Evolutionary conservation across 1,140 invertebrate species (phyloP).

Genomic region (Drosophila bifasciata): DNA sequence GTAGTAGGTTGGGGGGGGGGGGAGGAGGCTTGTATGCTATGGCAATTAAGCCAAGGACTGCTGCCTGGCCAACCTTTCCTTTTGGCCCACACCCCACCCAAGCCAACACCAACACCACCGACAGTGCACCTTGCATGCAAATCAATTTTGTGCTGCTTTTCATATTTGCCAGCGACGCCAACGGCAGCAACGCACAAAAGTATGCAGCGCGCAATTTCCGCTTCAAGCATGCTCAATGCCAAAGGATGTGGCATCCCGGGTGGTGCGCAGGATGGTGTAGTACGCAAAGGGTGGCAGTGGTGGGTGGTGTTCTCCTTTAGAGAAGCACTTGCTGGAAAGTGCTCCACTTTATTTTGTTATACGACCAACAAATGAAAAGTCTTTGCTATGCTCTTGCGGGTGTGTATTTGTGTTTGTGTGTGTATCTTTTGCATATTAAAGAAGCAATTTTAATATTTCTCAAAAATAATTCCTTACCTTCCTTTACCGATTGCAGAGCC

Average conservation of each 20-base stretch:
- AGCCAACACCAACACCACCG: background rate
- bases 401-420: background rate
- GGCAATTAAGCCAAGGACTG: constrained; percentile 57
- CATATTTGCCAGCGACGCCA: constrained; percentile 67
- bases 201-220: constrained; percentile 77
- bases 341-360: constrained; percentile 53
- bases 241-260: no score
- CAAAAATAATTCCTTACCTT: constrained; percentile 70
- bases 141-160: constrained; percentile 73
- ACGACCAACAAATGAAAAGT: constrained; percentile 47
- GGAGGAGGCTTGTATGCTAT: constrained; percentile 4
- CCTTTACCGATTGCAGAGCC: constrained; percentile 86
- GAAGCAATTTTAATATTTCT: constrained; percentile 28
- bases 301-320: constrained; percentile 9
- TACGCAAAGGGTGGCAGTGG: background rate
- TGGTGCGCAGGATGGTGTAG: background rate
- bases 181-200: constrained; percentile 68
- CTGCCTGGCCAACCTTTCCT: constrained; percentile 64
- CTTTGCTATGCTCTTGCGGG: constrained; percentile 1
- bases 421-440: constrained; percentile 20
- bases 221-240: constrained; percentile 48
- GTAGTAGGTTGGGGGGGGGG: no score
- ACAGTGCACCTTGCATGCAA: constrained; percentile 46
- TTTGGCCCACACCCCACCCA: background rate
- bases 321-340: constrained; percentile 42